Percentiles rank a stretch among this genome's conserved stretches.
These are phyloP conservation scores for Synanceia verrucosa DNA, from an alignment of 2,797 vertebrate genomes.

Conservation along the genomic window DNA sequence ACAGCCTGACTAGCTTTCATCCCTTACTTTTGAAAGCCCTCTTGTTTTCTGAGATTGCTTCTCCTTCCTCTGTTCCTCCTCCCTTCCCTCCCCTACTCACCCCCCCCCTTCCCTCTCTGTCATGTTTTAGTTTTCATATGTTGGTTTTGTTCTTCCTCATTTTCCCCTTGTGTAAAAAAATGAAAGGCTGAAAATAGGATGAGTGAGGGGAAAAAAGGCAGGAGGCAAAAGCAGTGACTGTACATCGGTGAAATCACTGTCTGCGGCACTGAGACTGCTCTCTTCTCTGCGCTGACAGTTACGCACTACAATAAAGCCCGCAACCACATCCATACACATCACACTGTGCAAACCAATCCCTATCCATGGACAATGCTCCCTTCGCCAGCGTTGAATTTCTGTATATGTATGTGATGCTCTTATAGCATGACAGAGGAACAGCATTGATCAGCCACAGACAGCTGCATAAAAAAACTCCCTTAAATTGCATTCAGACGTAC, in stretches of 20 bases:
- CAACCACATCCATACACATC: slow-evolving; percentile 72
- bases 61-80: slow-evolving; percentile 74
- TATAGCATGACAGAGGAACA: slow-evolving; percentile 61
- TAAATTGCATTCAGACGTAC: slow-evolving; percentile 67
- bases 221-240: slow-evolving; percentile 56
- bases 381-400: slow-evolving; percentile 31
- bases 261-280: slow-evolving; percentile 57
- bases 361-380: slow-evolving; percentile 38
- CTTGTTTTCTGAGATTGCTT: slow-evolving; percentile 82
- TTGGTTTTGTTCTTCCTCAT: slow-evolving; percentile 82
- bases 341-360: slow-evolving; percentile 55
- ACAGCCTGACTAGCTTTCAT: slow-evolving; percentile 84
- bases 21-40: slow-evolving; percentile 84
- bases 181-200: slow-evolving; percentile 75
- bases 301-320: slow-evolving; percentile 41
- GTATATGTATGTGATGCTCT: slow-evolving; percentile 56
- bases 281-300: slow-evolving; percentile 70
- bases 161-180: slow-evolving; percentile 81
- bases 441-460: slow-evolving; percentile 67
- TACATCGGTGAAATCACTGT: slow-evolving; percentile 64
- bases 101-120: slow-evolving; percentile 57
- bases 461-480: slow-evolving; percentile 64
- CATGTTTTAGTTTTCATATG: slow-evolving; percentile 83
- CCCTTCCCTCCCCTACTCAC: slow-evolving; percentile 35
- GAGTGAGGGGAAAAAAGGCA: slow-evolving; percentile 53